phyloP scores from a whole-genome alignment of 2,888 invertebrate species.

The Panopea generosa region DNA sequence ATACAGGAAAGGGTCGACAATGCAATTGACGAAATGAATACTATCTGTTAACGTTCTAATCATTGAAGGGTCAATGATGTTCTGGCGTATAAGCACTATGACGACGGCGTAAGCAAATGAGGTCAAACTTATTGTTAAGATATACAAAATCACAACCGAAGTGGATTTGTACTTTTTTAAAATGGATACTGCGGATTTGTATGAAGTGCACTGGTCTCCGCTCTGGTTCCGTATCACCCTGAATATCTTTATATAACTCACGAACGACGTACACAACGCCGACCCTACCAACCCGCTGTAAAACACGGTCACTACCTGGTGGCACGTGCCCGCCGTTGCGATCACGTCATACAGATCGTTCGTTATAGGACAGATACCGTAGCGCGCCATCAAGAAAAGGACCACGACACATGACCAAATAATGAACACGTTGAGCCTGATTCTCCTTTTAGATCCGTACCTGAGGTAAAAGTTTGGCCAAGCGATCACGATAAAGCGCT shows the following conservation, averaged over 20 bases:
- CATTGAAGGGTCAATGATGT: conserved; percentile 2
- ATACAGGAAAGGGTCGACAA: conserved; percentile 41
- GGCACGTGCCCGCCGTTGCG: background rate
- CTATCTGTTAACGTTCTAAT: conserved; percentile 13
- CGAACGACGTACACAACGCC: conserved; percentile 3
- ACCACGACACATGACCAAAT: background rate
- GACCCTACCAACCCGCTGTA: background rate
- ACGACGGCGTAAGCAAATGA: conserved; percentile 18
- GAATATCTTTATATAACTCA: conserved; percentile 30
- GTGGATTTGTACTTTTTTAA: conserved; percentile 31
- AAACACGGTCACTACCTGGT: background rate
- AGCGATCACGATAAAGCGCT: conserved; percentile 23
- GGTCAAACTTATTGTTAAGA: conserved; percentile 21
- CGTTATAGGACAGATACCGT: background rate
- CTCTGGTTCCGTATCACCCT: conserved; percentile 6
- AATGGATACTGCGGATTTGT: conserved; percentile 8
- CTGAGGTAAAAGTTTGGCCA: conserved; percentile 26
- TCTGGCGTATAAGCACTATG: conserved; percentile 15
- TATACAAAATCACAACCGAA: conserved; percentile 29
- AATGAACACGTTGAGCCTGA: background rate
- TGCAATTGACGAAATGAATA: conserved; percentile 15
- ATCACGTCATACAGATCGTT: background rate
- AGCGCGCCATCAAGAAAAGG: background rate
- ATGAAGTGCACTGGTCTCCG: conserved; percentile 1
- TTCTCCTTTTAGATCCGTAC: background rate